Percentiles rank a stretch among this genome's conserved stretches.
phyloP scores from a whole-genome alignment of 1,140 invertebrate genomes.

The Holotrichia oblita region DNA sequence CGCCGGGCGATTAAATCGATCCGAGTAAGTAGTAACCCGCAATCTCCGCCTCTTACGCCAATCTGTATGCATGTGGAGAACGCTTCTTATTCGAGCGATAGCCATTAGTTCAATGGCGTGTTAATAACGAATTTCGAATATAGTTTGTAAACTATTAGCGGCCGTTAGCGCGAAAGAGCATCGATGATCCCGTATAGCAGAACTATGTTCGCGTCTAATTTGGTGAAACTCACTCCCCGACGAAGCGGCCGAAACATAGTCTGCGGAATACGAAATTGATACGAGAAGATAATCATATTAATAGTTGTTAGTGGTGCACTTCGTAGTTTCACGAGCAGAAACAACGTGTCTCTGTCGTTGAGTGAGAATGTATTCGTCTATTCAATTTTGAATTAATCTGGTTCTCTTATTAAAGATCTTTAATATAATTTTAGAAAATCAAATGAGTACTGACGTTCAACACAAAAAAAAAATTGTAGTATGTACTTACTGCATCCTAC shows the following conservation, averaged over 20 bases:
- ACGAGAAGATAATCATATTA: constrained; percentile 38
- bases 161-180: background rate
- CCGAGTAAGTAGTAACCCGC: background rate
- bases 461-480: too few relatives aligned
- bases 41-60: background rate
- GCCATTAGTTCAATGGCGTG: constrained; percentile 53
- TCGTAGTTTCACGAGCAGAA: background rate
- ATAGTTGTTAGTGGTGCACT: constrained; percentile 36
- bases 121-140: constrained; percentile 56
- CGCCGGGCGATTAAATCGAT: too few relatives aligned
- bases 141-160: constrained; percentile 54
- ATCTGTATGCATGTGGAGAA: constrained; percentile 16
- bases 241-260: background rate
- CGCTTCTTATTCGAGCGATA: constrained; percentile 31
- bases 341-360: background rate
- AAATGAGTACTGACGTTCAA: too few relatives aligned
- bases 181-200: constrained; percentile 18
- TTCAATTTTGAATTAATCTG: too few relatives aligned
- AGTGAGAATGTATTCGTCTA: too few relatives aligned
- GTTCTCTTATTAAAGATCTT: too few relatives aligned
- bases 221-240: background rate
- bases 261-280: constrained; percentile 28
- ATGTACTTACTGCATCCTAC: too few relatives aligned
- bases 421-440: too few relatives aligned
- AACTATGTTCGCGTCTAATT: constrained; percentile 47